Percentiles rank a stretch among this genome's conserved stretches.
phyloP scores from a whole-genome alignment of 1,140 invertebrate species.

The Hermetia illucens region DNA sequence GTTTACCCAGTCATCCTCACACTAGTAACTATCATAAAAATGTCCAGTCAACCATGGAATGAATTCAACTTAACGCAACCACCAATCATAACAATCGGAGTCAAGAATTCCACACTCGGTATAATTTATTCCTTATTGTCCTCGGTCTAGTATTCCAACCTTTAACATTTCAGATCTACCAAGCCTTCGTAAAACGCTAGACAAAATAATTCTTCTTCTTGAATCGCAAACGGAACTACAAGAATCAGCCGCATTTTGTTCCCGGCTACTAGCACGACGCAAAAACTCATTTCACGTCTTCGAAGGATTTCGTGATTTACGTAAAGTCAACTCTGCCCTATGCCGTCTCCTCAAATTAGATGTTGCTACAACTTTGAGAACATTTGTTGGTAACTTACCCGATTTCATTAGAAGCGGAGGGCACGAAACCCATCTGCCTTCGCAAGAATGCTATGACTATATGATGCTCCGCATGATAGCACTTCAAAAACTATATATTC shows the following conservation, averaged over 20 bases:
- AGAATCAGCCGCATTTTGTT: conserved; percentile 19
- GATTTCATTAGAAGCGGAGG: background rate
- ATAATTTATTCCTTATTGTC: too few relatives aligned
- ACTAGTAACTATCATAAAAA: too few relatives aligned
- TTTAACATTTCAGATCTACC: background rate
- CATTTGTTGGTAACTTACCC: conserved; percentile 17
- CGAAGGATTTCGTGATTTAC: conserved; percentile 17
- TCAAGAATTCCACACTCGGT: conserved; percentile 16
- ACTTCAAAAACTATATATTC: conserved; percentile 14
- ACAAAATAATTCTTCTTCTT: background rate
- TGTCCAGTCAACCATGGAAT: too few relatives aligned
- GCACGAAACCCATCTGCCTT: conserved; percentile 11
- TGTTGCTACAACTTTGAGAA: conserved; percentile 14
- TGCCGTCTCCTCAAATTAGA: conserved; percentile 21
- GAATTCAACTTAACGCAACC: conserved; percentile 26
- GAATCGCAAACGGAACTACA: conserved; percentile 11
- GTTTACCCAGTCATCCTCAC: too few relatives aligned
- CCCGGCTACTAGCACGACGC: conserved; percentile 20
- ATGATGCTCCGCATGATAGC: conserved; percentile 16
- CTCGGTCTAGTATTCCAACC: too few relatives aligned
- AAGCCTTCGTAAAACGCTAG: background rate
- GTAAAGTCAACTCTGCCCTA: conserved; percentile 19
- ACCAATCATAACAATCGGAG: conserved; percentile 17
- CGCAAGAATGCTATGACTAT: conserved; percentile 17
- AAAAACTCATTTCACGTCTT: conserved; percentile 21